Conservation (phyloP, 2,113 vertebrate species). For the Gambusia affinis region DNA sequence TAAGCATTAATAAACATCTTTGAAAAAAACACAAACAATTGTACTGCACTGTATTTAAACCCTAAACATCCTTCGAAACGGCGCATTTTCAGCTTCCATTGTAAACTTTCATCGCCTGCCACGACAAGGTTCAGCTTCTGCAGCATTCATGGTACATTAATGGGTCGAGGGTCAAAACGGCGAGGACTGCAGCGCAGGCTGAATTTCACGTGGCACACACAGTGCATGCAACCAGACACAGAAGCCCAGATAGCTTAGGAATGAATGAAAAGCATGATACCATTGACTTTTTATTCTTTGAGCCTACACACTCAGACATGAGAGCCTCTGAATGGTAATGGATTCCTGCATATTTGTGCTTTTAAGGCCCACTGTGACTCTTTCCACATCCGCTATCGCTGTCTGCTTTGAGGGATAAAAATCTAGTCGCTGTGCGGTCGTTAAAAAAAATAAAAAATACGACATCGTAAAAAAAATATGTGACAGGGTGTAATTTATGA, state of each 20-base stretch:
- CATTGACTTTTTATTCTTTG: neutral
- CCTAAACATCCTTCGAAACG: neutral
- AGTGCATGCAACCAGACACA: too few relatives aligned
- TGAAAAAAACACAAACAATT: neutral
- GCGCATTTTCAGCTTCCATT: neutral
- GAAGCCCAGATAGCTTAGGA: too few relatives aligned
- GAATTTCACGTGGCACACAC: neutral
- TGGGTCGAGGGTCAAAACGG: conserved; percentile 6
- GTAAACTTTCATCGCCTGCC: neutral
- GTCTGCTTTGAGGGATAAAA: conserved; percentile 33
- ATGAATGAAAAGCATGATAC: too few relatives aligned
- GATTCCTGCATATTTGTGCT: neutral
- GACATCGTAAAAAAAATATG: conserved; percentile 35
- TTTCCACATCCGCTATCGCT: conserved; percentile 2
- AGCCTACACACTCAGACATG: neutral
- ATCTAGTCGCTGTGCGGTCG: conserved; percentile 12
- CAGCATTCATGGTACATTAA: conserved; percentile 12
- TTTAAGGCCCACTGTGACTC: neutral
- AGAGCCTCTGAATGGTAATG: neutral
- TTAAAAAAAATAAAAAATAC: conserved; percentile 41
- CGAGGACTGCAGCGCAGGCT: conserved; percentile 8
- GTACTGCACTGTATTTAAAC: neutral
- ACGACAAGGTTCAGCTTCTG: neutral
- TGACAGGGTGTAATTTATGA: conserved; percentile 15
- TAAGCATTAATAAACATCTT: neutral